These are phyloP conservation scores for Nycticebus coucang DNA, from an alignment of 2,113 vertebrate species.

Conservation along the genomic window DNA sequence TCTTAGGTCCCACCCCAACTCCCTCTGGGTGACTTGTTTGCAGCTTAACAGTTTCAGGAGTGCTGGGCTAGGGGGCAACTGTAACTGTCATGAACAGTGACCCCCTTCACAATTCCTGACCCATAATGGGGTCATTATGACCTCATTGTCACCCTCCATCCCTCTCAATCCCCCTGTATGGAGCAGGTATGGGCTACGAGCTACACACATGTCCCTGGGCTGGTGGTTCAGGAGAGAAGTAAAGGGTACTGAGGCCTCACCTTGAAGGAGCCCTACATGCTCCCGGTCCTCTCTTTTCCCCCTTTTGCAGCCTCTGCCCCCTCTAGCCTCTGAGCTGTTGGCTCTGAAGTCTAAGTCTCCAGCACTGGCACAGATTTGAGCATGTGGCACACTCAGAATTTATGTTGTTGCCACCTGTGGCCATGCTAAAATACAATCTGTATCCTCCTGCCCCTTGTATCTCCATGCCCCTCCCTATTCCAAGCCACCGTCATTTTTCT, in stretches of 20 bases:
- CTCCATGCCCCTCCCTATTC: background rate
- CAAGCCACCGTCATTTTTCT: background rate
- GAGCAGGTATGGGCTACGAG: background rate
- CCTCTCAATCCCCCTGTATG: too few species aligned
- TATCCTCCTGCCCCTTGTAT: background rate
- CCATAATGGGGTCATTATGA: background rate
- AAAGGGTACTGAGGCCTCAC: background rate
- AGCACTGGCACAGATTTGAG: background rate
- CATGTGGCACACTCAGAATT: background rate
- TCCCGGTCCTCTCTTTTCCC: background rate
- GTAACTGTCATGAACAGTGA: background rate
- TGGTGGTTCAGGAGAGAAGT: background rate
- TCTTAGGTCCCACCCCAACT: background rate
- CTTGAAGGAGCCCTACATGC: background rate
- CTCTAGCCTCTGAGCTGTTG: background rate
- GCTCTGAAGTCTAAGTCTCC: background rate
- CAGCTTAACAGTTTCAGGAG: background rate
- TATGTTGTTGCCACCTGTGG: rapidly evolving
- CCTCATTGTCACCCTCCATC: background rate
- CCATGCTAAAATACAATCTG: background rate
- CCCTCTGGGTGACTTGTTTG: background rate
- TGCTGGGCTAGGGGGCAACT: background rate
- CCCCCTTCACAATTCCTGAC: background rate
- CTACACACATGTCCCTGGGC: background rate
- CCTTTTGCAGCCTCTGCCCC: background rate